Conservation (phyloP, 1,140 invertebrate genomes). For the Cydia amplana region DNA sequence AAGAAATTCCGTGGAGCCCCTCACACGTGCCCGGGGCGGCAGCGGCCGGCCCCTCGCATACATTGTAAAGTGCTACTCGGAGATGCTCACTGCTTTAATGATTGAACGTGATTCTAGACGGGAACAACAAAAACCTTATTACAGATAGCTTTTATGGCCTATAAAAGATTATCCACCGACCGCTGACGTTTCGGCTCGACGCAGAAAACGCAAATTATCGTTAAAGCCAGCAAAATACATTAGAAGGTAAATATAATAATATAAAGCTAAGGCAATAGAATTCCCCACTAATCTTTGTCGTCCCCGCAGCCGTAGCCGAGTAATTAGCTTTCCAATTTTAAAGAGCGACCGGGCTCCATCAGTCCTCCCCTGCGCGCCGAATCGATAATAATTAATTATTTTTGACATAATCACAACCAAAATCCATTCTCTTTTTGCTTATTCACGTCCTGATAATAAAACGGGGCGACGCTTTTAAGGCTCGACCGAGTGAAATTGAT, state of each 20-base stretch:
- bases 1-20: slow-evolving; percentile 61
- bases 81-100: slow-evolving; percentile 35
- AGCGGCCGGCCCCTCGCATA: slow-evolving; percentile 40
- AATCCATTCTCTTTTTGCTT: slow-evolving; percentile 81
- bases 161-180: neutral
- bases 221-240: neutral
- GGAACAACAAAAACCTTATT: neutral
- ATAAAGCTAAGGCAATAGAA: slow-evolving; percentile 35
- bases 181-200: neutral
- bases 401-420: slow-evolving; percentile 80
- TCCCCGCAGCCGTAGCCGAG: slow-evolving; percentile 53
- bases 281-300: slow-evolving; percentile 57
- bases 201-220: neutral
- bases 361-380: slow-evolving; percentile 69
- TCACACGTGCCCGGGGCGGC: slow-evolving; percentile 44
- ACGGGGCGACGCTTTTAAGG: slow-evolving; percentile 72
- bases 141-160: neutral
- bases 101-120: slow-evolving; percentile 24
- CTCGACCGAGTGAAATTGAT: slow-evolving; percentile 71
- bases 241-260: slow-evolving; percentile 17
- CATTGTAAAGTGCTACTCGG: slow-evolving; percentile 43
- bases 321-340: slow-evolving; percentile 78
- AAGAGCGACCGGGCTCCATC: slow-evolving; percentile 68
- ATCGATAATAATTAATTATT: slow-evolving; percentile 82
- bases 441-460: slow-evolving; percentile 79